phyloP scores from a whole-genome alignment of 2,797 vertebrate species.

The Pteronotus mesoamericanus region DNA sequence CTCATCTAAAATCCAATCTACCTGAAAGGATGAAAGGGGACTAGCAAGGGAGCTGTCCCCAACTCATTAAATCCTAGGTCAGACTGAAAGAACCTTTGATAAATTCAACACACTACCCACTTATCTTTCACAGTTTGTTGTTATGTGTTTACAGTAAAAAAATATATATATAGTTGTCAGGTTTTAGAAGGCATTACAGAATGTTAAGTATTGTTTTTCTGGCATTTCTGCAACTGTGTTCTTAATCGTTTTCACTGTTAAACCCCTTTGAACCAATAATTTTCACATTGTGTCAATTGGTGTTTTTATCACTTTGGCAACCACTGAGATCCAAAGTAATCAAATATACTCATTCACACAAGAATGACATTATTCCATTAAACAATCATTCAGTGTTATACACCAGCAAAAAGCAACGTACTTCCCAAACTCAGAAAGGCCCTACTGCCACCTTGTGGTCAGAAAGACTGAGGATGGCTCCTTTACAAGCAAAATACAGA shows the following conservation, averaged over 20 bases:
- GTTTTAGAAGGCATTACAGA: constrained; percentile 33
- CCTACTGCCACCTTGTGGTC: constrained; percentile 64
- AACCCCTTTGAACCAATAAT: not conserved
- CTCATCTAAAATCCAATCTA: constrained; percentile 13
- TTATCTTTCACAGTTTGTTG: not conserved
- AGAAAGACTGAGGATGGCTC: not conserved
- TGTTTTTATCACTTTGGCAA: not conserved
- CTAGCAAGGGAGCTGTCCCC: not conserved
- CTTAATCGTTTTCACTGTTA: not conserved
- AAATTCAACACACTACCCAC: not conserved
- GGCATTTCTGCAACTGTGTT: constrained; percentile 6
- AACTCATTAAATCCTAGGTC: not conserved
- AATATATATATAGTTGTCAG: not conserved
- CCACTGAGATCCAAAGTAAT: not conserved
- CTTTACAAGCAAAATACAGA: not conserved
- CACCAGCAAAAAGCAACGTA: not conserved
- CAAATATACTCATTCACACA: constrained; percentile 1
- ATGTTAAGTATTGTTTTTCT: constrained; percentile 1
- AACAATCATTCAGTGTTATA: not conserved
- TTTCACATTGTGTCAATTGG: not conserved
- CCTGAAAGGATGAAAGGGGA: not conserved
- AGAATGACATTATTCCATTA: not conserved
- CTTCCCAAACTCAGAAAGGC: not conserved
- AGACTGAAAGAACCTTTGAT: not conserved
- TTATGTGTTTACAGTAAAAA: not conserved